A percentile compares a stretch with the other conserved stretches of the same genome.
Conservation (phyloP, 1,140 invertebrate species). For the Drosophila ohnishii region DNA sequence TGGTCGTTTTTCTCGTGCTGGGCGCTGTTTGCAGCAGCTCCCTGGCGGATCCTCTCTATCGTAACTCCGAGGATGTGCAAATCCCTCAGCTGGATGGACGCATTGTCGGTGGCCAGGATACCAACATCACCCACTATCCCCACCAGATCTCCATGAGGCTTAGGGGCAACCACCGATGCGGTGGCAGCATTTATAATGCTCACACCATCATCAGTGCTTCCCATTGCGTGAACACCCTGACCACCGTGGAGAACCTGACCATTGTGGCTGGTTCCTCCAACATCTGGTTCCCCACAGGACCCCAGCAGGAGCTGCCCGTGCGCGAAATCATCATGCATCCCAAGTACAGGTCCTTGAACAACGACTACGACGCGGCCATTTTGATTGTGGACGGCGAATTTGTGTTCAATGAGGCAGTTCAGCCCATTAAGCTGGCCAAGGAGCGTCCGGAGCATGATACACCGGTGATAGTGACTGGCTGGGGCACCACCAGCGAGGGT, state of each 20-base stretch:
- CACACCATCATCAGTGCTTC: constrained; percentile 85
- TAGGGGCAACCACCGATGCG: constrained; percentile 83
- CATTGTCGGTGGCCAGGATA: constrained; percentile 66
- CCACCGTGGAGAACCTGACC: constrained; percentile 30
- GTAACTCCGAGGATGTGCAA: constrained; percentile 5
- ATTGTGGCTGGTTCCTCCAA: constrained; percentile 67
- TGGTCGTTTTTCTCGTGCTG: constrained; percentile 41
- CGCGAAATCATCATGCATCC: constrained; percentile 58
- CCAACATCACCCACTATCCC: constrained; percentile 60
- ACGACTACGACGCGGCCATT: constrained; percentile 72
- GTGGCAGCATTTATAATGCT: constrained; percentile 83
- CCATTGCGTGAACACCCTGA: constrained; percentile 83
- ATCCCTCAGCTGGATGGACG: constrained; percentile 70
- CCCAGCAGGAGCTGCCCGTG: constrained; percentile 46
- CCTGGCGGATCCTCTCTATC: constrained; percentile 40
- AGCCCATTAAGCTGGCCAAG: constrained; percentile 64
- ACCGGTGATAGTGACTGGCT: constrained; percentile 65
- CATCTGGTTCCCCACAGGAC: constrained; percentile 29
- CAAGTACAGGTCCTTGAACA: constrained; percentile 51
- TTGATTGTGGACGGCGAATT: constrained; percentile 63
- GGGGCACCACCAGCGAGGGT: constrained; percentile 60
- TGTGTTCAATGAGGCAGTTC: constrained; percentile 45
- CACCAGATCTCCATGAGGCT: constrained; percentile 74
- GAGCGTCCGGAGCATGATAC: constrained; percentile 52
- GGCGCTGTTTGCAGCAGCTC: constrained; percentile 27